Conservation (phyloP, 2,888 invertebrate species). For the Eristalis pertinax region DNA sequence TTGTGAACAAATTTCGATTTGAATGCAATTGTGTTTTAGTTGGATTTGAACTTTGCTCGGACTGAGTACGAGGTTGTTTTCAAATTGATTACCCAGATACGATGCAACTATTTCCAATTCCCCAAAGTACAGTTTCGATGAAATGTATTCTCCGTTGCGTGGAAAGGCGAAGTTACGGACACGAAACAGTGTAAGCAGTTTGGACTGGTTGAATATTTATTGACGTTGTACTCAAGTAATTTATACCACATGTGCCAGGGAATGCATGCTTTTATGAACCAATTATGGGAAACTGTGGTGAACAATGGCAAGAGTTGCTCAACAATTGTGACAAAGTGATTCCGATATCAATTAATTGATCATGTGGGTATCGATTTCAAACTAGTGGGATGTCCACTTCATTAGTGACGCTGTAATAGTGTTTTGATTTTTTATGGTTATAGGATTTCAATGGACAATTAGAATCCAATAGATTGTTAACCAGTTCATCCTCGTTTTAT, state of each 20-base stretch:
- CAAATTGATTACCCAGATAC: slow-evolving; percentile 3
- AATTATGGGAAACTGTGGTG: neutral
- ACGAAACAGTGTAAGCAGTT: neutral
- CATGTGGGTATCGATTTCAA: neutral
- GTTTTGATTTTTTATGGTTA: neutral
- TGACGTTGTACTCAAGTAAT: slow-evolving; percentile 1
- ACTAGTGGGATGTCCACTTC: neutral
- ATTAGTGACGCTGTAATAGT: neutral
- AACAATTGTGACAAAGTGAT: neutral
- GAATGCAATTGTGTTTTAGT: slow-evolving; percentile 13
- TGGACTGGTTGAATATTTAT: slow-evolving; percentile 1
- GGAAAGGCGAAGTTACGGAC: neutral
- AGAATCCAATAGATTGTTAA: neutral
- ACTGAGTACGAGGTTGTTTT: slow-evolving; percentile 13
- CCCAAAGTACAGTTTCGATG: neutral
- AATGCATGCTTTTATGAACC: neutral
- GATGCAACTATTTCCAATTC: slow-evolving; percentile 3
- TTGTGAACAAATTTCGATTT: slow-evolving; percentile 9
- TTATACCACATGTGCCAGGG: neutral
- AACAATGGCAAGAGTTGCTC: neutral
- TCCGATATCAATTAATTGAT: neutral
- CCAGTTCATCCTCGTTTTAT: neutral
- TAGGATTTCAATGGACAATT: neutral
- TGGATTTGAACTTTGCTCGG: slow-evolving; percentile 29
- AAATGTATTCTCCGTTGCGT: neutral